Conservation (phyloP, 1,140 invertebrate species). For the Sycophila sp. region DNA sequence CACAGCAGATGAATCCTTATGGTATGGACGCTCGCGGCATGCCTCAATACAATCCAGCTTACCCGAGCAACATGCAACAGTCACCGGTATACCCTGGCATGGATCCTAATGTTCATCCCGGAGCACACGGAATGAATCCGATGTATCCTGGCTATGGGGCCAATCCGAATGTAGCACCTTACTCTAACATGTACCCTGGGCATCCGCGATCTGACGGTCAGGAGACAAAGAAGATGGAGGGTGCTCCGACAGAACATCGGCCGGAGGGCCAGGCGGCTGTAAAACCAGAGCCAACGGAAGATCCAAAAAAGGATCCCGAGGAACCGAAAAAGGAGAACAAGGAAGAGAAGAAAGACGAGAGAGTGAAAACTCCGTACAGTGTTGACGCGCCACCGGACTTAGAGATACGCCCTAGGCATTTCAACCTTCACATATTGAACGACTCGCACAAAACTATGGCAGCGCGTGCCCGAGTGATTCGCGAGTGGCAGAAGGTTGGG, state of each 20-base stretch:
- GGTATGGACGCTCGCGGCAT: slow-evolving; percentile 34
- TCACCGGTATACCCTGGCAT: slow-evolving; percentile 42
- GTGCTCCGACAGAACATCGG: slow-evolving; percentile 15
- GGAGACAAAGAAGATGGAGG: slow-evolving; percentile 45
- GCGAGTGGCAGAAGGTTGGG: slow-evolving; percentile 87
- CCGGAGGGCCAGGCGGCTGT: slow-evolving; percentile 34
- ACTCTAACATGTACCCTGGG: slow-evolving; percentile 47
- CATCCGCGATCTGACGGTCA: slow-evolving; percentile 31
- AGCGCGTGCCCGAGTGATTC: slow-evolving; percentile 80
- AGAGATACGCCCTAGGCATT: slow-evolving; percentile 76
- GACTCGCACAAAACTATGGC: slow-evolving; percentile 93
- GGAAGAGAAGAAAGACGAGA: slow-evolving; percentile 65
- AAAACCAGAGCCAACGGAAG: slow-evolving; percentile 49
- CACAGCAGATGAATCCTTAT: slow-evolving; percentile 38
- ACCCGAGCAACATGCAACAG: slow-evolving; percentile 31
- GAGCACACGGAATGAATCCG: background rate
- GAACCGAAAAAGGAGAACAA: slow-evolving; percentile 64
- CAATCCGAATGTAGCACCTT: background rate
- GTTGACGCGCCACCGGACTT: slow-evolving; percentile 58
- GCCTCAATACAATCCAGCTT: slow-evolving; percentile 21
- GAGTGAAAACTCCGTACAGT: slow-evolving; percentile 56
- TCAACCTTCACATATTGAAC: slow-evolving; percentile 90
- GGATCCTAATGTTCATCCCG: slow-evolving; percentile 28
- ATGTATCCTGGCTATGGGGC: slow-evolving; percentile 39
- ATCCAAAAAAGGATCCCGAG: slow-evolving; percentile 58